Evolutionary conservation across 2,888 invertebrate species (phyloP).

Genomic region (Meiosimyza decipiens): DNA sequence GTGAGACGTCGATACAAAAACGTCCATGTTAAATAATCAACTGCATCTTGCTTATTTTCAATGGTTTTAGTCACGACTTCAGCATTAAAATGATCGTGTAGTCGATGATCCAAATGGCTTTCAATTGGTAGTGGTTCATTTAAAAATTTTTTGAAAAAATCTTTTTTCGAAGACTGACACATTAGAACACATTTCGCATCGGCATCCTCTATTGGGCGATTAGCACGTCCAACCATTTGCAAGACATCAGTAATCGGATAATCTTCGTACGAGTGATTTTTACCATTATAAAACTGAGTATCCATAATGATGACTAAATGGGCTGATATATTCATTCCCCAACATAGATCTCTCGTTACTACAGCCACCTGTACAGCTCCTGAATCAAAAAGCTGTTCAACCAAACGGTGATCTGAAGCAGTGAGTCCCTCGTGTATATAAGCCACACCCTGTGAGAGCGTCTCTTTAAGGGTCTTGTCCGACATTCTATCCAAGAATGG

Average conservation of each 20-base stretch:
- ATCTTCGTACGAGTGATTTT: conserved; percentile 90
- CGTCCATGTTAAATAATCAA: conserved; percentile 99
- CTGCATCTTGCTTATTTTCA: conserved; percentile 99
- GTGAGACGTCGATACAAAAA: conserved; percentile 96
- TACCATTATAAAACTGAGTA: conserved; percentile 91
- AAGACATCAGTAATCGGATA: conserved; percentile 97
- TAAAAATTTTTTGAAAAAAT: conserved; percentile 97
- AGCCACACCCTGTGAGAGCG: conserved; percentile 93
- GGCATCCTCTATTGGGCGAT: conserved; percentile 90
- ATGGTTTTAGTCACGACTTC: conserved; percentile 99
- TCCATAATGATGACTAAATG: conserved; percentile 98
- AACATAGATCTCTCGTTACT: conserved; percentile 90
- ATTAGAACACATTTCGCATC: conserved; percentile 95
- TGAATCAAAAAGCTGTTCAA: conserved; percentile 92
- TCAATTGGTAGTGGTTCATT: conserved; percentile 97
- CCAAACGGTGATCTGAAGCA: conserved; percentile 84
- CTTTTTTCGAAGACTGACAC: conserved; percentile 97
- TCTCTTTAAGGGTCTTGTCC: conserved; percentile 92
- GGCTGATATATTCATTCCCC: conserved; percentile 89
- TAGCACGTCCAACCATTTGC: conserved; percentile 98
- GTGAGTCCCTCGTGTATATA: conserved; percentile 96
- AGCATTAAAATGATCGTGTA: conserved; percentile 99
- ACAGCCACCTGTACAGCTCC: conserved; percentile 95
- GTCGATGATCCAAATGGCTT: conserved; percentile 96
- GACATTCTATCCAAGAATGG: conserved; percentile 88